Conservation (phyloP, 2,888 invertebrate species). For the Anaspis maculata region DNA sequence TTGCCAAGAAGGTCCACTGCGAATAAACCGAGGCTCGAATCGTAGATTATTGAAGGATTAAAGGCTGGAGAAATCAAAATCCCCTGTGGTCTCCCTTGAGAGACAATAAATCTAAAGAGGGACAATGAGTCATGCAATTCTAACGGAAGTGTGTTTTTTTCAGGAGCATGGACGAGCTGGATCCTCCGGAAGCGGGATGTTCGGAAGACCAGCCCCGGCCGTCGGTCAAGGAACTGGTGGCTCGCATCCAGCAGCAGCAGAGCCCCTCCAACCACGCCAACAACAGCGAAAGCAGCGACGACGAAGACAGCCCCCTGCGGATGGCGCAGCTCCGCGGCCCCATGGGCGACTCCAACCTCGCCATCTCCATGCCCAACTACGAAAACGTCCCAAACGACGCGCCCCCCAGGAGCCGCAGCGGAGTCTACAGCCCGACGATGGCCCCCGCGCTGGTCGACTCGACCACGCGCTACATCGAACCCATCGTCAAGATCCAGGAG, state of each 20-base stretch:
- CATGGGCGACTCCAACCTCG: slow-evolving; percentile 49
- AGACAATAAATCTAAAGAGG: no score
- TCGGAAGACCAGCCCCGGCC: slow-evolving; percentile 40
- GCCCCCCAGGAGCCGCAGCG: slow-evolving; percentile 40
- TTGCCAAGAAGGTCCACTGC: no score
- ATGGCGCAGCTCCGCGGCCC: slow-evolving; percentile 44
- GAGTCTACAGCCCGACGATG: slow-evolving; percentile 46
- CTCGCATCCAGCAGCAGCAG: slow-evolving; percentile 49
- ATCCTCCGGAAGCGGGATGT: slow-evolving; percentile 32
- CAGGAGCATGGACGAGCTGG: slow-evolving; percentile 42
- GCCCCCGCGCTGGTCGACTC: slow-evolving; percentile 30
- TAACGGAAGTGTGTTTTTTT: no score
- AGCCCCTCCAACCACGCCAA: slow-evolving; percentile 26
- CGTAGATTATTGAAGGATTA: no score
- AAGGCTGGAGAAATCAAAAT: no score
- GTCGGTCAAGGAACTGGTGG: slow-evolving; percentile 56
- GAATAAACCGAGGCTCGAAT: no score
- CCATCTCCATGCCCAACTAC: slow-evolving; percentile 45
- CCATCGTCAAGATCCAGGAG: slow-evolving; percentile 34
- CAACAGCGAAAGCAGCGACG: slow-evolving; percentile 40
- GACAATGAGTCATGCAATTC: no score
- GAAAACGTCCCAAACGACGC: slow-evolving; percentile 43
- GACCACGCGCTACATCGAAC: slow-evolving; percentile 33
- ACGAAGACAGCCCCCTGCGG: slow-evolving; percentile 35
- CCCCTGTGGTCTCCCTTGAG: no score